Percentiles rank a stretch among this genome's conserved stretches.
Evolutionary conservation across 2,113 vertebrate species (phyloP).

Genomic region (Antechinus stuartii): DNA sequence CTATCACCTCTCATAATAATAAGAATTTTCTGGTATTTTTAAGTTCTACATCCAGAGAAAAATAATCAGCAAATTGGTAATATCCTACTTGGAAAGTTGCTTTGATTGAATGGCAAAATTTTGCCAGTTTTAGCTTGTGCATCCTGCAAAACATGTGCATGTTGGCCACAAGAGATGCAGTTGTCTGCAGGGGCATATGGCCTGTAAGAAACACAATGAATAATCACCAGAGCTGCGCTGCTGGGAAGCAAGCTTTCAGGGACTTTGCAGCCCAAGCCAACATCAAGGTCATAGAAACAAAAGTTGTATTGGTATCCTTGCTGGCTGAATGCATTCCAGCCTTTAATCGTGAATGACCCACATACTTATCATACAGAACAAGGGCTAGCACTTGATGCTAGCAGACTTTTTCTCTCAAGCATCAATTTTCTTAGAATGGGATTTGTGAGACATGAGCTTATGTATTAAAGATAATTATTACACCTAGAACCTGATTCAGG

Average conservation of each 20-base stretch:
- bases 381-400: neutral
- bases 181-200: neutral
- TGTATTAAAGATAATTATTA: neutral
- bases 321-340: neutral
- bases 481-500: slow-evolving; percentile 10
- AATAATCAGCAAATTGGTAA: neutral
- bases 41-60: neutral
- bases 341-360: neutral
- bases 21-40: slow-evolving; percentile 39
- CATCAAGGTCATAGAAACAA: neutral
- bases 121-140: neutral
- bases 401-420: neutral
- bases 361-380: neutral
- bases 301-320: neutral
- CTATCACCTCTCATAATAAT: neutral
- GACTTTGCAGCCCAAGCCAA: neutral
- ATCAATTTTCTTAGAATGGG: neutral
- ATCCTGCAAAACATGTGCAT: neutral
- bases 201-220: neutral
- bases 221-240: accelerated
- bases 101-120: slow-evolving; percentile 14
- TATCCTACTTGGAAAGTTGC: slow-evolving; percentile 40
- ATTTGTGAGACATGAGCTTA: neutral
- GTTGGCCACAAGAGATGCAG: neutral
- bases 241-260: slow-evolving; percentile 5